Evolutionary conservation across 1,140 invertebrate species (phyloP).

Genomic region (Cataglyphis hispanica): DNA sequence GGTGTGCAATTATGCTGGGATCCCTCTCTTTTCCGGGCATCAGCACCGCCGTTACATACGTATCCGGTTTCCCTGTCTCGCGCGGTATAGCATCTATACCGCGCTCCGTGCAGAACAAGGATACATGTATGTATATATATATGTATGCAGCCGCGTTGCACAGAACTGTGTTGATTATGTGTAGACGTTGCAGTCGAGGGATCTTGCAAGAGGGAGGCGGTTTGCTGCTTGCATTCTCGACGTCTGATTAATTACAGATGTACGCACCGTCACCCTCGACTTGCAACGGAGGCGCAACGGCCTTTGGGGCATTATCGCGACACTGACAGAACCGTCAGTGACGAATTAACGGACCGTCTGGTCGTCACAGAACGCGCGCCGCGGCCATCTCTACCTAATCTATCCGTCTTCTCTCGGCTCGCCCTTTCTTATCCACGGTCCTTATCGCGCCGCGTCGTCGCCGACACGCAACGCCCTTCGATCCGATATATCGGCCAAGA

Average conservation of each 20-base stretch:
- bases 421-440: slow-evolving; percentile 41
- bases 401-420: slow-evolving; percentile 31
- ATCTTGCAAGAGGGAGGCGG: not conserved
- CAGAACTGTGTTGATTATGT: slow-evolving; percentile 43
- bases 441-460: slow-evolving; percentile 27
- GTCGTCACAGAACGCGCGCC: slow-evolving; percentile 15
- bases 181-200: slow-evolving; percentile 61
- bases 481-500: slow-evolving; percentile 51
- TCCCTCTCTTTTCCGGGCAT: slow-evolving; percentile 42
- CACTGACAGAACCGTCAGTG: slow-evolving; percentile 65
- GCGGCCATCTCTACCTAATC: slow-evolving; percentile 42
- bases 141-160: not conserved
- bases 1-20: slow-evolving; percentile 39
- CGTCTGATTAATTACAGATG: slow-evolving; percentile 81
- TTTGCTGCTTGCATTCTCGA: slow-evolving; percentile 60
- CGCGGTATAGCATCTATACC: slow-evolving; percentile 12
- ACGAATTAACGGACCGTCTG: slow-evolving; percentile 67
- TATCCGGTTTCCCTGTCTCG: slow-evolving; percentile 31
- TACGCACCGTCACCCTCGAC: slow-evolving; percentile 54
- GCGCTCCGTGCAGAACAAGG: not conserved
- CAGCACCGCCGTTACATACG: slow-evolving; percentile 2
- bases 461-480: slow-evolving; percentile 9
- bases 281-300: slow-evolving; percentile 42
- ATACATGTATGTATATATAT: not conserved
- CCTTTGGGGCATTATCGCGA: slow-evolving; percentile 63